phyloP scores from a whole-genome alignment of 2,113 vertebrate genomes.

The Albula glossodonta region DNA sequence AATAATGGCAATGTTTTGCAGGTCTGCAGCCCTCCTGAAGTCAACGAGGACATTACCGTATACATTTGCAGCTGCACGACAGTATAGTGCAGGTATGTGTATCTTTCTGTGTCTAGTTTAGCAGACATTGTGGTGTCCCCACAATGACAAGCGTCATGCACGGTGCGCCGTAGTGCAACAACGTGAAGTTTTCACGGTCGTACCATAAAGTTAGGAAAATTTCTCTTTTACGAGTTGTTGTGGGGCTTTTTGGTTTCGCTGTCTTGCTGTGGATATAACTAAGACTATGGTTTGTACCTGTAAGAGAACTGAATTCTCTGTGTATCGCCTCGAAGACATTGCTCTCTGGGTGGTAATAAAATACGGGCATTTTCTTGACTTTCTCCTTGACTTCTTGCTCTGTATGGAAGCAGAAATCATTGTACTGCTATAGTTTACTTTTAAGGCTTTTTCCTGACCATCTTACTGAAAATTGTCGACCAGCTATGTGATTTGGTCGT shows the following conservation, averaged over 20 bases:
- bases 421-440: too few relatives aligned
- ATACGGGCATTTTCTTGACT: too few relatives aligned
- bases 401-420: too few relatives aligned
- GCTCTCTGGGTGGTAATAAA: too few relatives aligned
- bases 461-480: too few relatives aligned
- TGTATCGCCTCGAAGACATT: too few relatives aligned
- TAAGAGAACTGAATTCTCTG: too few relatives aligned
- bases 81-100: constrained; percentile 65
- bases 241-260: background rate
- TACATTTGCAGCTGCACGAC: constrained; percentile 47
- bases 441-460: too few relatives aligned
- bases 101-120: constrained; percentile 4
- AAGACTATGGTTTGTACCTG: too few relatives aligned
- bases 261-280: too few relatives aligned
- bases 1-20: constrained; percentile 68
- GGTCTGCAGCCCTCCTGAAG: constrained; percentile 55
- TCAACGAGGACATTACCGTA: constrained; percentile 39
- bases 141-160: background rate
- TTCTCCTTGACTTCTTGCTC: too few relatives aligned
- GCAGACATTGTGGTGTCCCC: background rate
- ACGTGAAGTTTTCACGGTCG: background rate
- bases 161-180: background rate
- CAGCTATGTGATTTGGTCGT: too few relatives aligned
- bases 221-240: background rate
- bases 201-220: background rate